Conservation (phyloP, 2,113 vertebrate species). For the Butastur rufipennis region DNA sequence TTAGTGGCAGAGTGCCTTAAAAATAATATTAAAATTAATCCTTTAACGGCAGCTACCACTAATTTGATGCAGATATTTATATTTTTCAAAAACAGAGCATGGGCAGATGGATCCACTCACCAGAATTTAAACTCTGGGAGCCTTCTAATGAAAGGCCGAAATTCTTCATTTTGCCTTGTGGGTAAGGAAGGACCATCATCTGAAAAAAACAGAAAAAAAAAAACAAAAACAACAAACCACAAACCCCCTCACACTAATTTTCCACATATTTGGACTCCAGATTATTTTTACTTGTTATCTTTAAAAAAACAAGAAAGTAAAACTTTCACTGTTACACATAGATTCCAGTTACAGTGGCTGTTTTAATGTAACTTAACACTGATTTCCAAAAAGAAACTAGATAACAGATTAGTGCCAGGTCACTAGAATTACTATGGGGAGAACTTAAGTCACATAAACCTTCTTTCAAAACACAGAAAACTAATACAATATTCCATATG, state of each 20-base stretch:
- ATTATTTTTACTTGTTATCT: background rate
- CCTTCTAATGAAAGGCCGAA: conserved; percentile 96
- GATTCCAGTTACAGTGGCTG: background rate
- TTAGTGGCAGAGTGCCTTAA: conserved; percentile 96
- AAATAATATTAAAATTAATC: conserved; percentile 4
- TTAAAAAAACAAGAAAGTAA: background rate
- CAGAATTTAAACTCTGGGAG: conserved; percentile 99
- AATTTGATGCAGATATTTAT: background rate
- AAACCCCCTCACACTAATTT: background rate
- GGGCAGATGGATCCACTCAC: conserved; percentile 69
- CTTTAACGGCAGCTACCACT: background rate
- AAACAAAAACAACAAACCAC: background rate
- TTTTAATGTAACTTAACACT: background rate
- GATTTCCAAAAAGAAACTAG: background rate
- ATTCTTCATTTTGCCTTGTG: conserved; percentile 98
- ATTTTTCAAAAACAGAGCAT: background rate
- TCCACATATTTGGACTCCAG: background rate
- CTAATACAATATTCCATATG: background rate
- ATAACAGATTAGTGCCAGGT: background rate
- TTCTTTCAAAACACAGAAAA: background rate
- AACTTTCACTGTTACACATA: fast-evolving
- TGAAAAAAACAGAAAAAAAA: conserved; percentile 21
- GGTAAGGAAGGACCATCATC: conserved; percentile 95
- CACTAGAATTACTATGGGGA: background rate
- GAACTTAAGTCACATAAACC: background rate